Evolutionary conservation across 2,888 invertebrate genomes (phyloP), one percentile per base, ranked within the genome.

Genomic region (Timandra comae): DNA sequence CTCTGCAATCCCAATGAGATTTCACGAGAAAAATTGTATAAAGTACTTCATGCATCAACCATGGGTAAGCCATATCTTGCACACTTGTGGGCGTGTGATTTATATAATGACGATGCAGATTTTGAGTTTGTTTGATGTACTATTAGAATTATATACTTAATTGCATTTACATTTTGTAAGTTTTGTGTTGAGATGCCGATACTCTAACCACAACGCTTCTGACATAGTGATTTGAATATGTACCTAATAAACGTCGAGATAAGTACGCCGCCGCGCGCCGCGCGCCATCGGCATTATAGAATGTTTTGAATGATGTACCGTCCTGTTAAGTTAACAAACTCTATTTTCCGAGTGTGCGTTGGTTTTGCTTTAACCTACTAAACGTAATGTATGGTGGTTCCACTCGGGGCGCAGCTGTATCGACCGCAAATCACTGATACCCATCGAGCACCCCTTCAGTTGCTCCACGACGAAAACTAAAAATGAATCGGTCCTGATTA

Each of bases 391-490:
- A 74, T 80, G 80, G 81, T 84, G 82, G 77, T 86, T 84, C 80
- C 73, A 68, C 75, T 74, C 71, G 81, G 72, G 78, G 72, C 75
- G 86, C 89, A 94, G 93, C 90, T 94, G 94, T 88, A 89, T 93
- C 89, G 88, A 89, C 79, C 88, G 87, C 86, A 87, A 86, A 79
- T 87, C 91, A 79, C 88, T 90, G 86, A 88, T 92, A 78, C 93
- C 93, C 77, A 88, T 89, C 82, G 91, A 91, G 88, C 92, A 93
- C 78, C 92, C 93, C 80, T 89, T 93, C 89, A 88, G 91, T 88
- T 94, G 94, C 89, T 90, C 91, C 86, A 88, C 90, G 80, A 89
- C 91, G 81, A 89, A 89, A 86, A 88, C 88, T 86, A 88, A 88
- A 86, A 92, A 92, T 88, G 90, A 90, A 70, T 89, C 91, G 61